phyloP scores from a whole-genome alignment of 2,113 vertebrate species.

The Heliornis fulica region DNA sequence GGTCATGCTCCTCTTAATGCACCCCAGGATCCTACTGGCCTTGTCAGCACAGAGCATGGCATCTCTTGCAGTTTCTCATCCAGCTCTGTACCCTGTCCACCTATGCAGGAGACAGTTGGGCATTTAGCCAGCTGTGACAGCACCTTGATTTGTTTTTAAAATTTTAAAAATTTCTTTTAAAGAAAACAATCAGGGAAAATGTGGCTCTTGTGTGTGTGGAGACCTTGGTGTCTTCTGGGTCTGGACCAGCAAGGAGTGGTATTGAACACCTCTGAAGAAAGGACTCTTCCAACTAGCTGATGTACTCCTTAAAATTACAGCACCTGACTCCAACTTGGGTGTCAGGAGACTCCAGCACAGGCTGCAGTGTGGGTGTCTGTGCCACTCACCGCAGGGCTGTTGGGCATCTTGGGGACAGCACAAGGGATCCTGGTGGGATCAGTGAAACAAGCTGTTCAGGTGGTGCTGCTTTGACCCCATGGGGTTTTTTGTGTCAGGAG shows the following conservation, averaged over 20 bases:
- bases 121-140: neutral
- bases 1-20: no score
- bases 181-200: neutral
- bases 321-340: neutral
- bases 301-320: neutral
- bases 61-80: neutral
- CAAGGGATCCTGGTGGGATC: fast-evolving
- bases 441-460: neutral
- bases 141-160: neutral
- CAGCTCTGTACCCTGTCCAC: fast-evolving
- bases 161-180: no score
- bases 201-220: neutral
- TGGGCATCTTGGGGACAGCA: neutral
- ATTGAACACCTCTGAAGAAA: neutral
- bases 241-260: neutral
- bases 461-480: neutral
- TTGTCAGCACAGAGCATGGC: neutral
- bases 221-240: neutral
- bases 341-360: fast-evolving
- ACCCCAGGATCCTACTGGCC: no score
- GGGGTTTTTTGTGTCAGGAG: neutral
- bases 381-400: fast-evolving
- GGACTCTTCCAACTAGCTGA: neutral
- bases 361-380: fast-evolving
- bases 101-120: neutral